Percentiles rank a stretch among this genome's conserved stretches.
Evolutionary conservation across 2,888 invertebrate genomes (phyloP).

Genomic region (Chloroclysta siterata): DNA sequence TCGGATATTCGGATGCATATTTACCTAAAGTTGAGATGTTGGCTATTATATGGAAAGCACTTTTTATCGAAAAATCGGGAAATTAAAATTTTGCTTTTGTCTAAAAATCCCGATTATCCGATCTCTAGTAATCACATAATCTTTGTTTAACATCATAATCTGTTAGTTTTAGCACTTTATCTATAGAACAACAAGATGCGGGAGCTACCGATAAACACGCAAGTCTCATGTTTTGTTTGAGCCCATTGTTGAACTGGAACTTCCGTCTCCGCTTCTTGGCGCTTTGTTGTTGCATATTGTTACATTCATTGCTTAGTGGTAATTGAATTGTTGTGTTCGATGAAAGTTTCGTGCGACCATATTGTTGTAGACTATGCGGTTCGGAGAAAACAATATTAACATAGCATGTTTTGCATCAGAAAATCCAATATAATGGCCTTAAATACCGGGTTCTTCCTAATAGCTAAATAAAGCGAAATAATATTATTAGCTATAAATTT

Average conservation of each 20-base stretch:
- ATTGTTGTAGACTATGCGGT: slow-evolving; percentile 21
- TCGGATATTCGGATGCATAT: too few species aligned
- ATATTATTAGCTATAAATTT: too few species aligned
- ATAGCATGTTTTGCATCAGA: slow-evolving; percentile 4
- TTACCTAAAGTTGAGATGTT: too few species aligned
- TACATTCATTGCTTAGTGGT: slow-evolving; percentile 31
- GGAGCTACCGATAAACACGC: slow-evolving; percentile 2
- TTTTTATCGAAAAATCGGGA: too few species aligned
- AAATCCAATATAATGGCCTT: neutral
- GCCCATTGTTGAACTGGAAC: slow-evolving; percentile 22
- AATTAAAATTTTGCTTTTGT: too few species aligned
- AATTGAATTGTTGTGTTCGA: slow-evolving; percentile 37
- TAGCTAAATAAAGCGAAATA: too few species aligned
- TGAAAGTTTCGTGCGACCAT: slow-evolving; percentile 31
- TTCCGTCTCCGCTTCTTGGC: slow-evolving; percentile 33
- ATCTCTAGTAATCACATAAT: too few species aligned
- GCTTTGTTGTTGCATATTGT: slow-evolving; percentile 33
- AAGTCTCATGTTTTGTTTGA: slow-evolving; percentile 27
- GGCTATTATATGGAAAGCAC: too few species aligned
- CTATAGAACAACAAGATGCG: slow-evolving; percentile 7
- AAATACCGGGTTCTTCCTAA: neutral
- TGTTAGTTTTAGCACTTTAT: neutral
- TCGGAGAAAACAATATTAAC: slow-evolving; percentile 20
- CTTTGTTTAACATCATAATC: neutral
- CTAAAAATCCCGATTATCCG: too few species aligned